Base-by-base conservation (phyloP, 1,140 invertebrate species). In the Rhopalosiphum maidis region DNA sequence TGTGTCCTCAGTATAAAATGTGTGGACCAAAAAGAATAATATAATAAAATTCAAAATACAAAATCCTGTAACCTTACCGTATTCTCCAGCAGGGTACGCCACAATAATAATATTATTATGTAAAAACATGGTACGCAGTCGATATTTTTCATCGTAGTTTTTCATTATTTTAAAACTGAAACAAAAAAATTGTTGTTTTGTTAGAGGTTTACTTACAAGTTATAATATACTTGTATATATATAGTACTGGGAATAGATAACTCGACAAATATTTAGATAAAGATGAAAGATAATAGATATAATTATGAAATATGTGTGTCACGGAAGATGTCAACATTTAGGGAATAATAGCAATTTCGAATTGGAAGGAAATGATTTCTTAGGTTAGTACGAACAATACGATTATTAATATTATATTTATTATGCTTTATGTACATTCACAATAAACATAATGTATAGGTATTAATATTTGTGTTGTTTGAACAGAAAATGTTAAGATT, bases 81-180 rank as follows among this genome's bases (percentile, higher is more conserved):
- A 37, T 86, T 21, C n/a, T 60, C 89, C 89, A 21, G 43, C 37
- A 60, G 89, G 89, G 54, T 41, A 90, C 89, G 89, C 89, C 54
- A 90, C 89, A 11, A 23, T 60, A 60, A 90, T 35, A 35, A 15
- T 37, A 43, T 89, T 51, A 15, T 41, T 30, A 3, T 85, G 60
- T 18, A 21, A 77, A 77, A 77, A 77, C n/a, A n/a, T 30, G 30
- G 11, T 30, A 30, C 1, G 30, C 37, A 11, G 83, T 41, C 37
- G 8, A 41, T 30, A 11, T 77, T 85, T 83, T 25, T 85, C 83
- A 7, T 11, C 41, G 22, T 43, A 23, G 37, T 85, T 11, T 41
- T 25, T 43, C 60, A 18, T 77, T 22, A 15, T 77, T 77, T 77
- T 18, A 18, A 77, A 77, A n/a, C 60, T 77, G 60, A 77, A 77